Conservation (phyloP, 2,888 invertebrate species). For the Camponotus fellah region DNA sequence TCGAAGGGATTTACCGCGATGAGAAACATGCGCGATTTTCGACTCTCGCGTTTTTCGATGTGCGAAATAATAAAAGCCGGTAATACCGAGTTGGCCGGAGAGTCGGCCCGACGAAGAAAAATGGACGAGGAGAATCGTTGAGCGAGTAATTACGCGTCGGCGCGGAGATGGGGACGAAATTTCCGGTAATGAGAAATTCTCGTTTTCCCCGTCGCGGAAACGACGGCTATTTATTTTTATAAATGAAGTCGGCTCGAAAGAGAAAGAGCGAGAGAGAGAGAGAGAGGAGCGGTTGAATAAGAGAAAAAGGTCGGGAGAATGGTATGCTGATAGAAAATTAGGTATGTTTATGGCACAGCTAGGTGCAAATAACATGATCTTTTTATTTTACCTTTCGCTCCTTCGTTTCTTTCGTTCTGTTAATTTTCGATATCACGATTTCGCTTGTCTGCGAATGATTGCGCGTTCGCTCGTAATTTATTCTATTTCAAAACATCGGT, state of each 20-base stretch:
- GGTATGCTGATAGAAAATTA: constrained; percentile 27
- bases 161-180: constrained; percentile 18
- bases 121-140: constrained; percentile 28
- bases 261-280: neutral
- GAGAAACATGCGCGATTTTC: constrained; percentile 19
- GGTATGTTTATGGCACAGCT: neutral
- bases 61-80: constrained; percentile 36
- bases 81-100: constrained; percentile 7
- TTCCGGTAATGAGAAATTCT: constrained; percentile 52
- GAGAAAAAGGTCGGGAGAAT: neutral
- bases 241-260: constrained; percentile 26
- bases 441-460: constrained; percentile 29
- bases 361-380: neutral
- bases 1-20: neutral
- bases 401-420: constrained; percentile 21
- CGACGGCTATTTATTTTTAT: constrained; percentile 53
- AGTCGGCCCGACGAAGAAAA: constrained; percentile 11
- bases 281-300: neutral
- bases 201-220: constrained; percentile 42
- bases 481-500: constrained; percentile 30
- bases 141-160: constrained; percentile 44
- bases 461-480: constrained; percentile 43
- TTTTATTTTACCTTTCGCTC: neutral
- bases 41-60: constrained; percentile 25
- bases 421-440: constrained; percentile 18